Conservation (phyloP, 2,888 invertebrate genomes). For the Ceratothoa steindachneri region DNA sequence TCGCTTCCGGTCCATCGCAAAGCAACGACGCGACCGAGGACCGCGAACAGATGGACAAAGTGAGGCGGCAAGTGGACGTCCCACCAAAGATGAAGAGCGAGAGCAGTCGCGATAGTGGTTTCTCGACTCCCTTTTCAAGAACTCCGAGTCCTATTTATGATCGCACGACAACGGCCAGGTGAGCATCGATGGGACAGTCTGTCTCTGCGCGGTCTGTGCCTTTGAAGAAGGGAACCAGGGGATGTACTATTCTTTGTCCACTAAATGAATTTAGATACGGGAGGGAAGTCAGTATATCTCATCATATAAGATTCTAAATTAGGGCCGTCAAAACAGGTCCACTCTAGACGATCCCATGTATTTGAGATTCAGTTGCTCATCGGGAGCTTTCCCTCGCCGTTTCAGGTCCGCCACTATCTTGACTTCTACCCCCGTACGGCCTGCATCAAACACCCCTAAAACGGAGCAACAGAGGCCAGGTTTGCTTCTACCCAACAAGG, state of each 20-base stretch:
- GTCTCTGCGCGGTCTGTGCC: neutral
- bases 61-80: neutral
- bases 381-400: no score
- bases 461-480: conserved; percentile 1
- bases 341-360: no score
- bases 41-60: neutral
- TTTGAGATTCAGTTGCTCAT: no score
- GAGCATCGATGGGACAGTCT: conserved; percentile 10
- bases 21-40: neutral
- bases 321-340: no score
- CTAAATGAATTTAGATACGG: no score
- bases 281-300: no score
- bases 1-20: neutral
- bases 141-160: conserved; percentile 39
- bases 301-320: no score
- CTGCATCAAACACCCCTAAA: neutral
- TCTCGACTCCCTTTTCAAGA: conserved; percentile 37
- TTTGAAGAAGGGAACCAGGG: neutral
- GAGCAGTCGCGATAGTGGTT: conserved; percentile 32
- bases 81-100: neutral
- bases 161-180: conserved; percentile 40
- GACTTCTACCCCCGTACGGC: conserved; percentile 18
- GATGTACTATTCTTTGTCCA: no score
- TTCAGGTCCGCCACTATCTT: conserved; percentile 11
- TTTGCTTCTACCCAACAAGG: conserved; percentile 17